Conservation (phyloP, 2,113 vertebrate genomes). For the Oncorhynchus tshawytscha region DNA sequence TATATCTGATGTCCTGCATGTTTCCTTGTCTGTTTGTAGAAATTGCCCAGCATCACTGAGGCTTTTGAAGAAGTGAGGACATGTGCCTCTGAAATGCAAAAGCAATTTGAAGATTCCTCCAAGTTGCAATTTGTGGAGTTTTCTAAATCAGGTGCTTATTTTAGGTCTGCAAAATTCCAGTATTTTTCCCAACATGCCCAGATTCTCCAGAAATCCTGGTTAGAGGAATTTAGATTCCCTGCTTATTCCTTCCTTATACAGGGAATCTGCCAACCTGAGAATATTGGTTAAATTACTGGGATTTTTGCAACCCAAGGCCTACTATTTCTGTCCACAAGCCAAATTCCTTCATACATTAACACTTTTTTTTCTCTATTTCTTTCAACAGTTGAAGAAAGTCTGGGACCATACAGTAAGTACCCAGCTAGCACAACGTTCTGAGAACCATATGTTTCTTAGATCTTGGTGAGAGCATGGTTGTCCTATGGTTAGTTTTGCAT, state of each 20-base stretch:
- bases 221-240: too few species aligned
- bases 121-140: neutral
- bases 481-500: too few species aligned
- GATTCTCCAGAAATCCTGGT: too few species aligned
- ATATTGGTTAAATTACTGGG: too few species aligned
- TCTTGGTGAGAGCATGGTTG: too few species aligned
- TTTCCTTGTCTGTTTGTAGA: neutral
- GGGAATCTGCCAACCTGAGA: too few species aligned
- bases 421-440: neutral
- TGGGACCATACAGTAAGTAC: slow-evolving; percentile 2
- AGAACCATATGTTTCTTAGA: too few species aligned
- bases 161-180: too few species aligned
- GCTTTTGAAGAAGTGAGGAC: neutral
- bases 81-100: neutral
- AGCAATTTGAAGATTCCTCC: neutral
- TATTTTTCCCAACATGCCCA: too few species aligned
- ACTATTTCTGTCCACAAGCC: neutral
- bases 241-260: too few species aligned
- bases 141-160: neutral
- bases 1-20: neutral
- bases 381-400: neutral
- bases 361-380: neutral
- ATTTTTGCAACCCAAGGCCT: too few species aligned
- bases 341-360: neutral
- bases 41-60: neutral